These are phyloP conservation scores for Chionoecetes opilio DNA, from an alignment of 1,140 invertebrate genomes.

Conservation along the genomic window DNA sequence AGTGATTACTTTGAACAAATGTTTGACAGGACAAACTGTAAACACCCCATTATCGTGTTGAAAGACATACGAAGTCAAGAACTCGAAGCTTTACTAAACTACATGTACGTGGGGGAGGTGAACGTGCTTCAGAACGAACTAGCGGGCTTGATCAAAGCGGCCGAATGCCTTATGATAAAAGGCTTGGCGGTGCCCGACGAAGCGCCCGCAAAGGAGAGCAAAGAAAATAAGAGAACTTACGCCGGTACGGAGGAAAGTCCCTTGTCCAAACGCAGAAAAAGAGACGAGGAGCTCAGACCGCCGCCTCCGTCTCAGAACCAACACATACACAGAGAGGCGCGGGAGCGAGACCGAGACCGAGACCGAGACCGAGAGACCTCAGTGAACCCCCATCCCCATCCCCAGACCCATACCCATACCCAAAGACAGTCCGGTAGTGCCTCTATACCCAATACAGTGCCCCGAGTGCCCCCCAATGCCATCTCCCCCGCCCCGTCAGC, in stretches of 20 bases:
- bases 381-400: slow-evolving; percentile 62
- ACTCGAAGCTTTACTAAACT: slow-evolving; percentile 70
- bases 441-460: slow-evolving; percentile 54
- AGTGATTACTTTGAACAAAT: slow-evolving; percentile 78
- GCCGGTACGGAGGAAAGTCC: slow-evolving; percentile 69
- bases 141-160: slow-evolving; percentile 71
- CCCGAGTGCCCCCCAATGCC: slow-evolving; percentile 50
- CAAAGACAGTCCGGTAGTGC: slow-evolving; percentile 76
- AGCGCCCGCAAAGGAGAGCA: slow-evolving; percentile 65
- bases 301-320: slow-evolving; percentile 54
- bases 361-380: neutral
- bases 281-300: slow-evolving; percentile 49
- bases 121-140: slow-evolving; percentile 75
- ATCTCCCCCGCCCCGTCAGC: slow-evolving; percentile 69
- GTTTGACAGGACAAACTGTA: slow-evolving; percentile 78
- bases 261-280: slow-evolving; percentile 69
- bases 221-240: slow-evolving; percentile 71
- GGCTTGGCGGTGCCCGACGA: slow-evolving; percentile 76
- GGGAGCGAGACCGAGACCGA: slow-evolving; percentile 42
- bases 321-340: slow-evolving; percentile 54
- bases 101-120: slow-evolving; percentile 77
- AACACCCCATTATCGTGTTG: slow-evolving; percentile 76
- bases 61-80: slow-evolving; percentile 75
- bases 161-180: slow-evolving; percentile 75
- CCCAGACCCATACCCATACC: too few relatives aligned